Evolutionary conservation across 2,797 vertebrate genomes (phyloP), one percentile per base, ranked within the genome.

Genomic region (Eutrigla gurnardus): DNA sequence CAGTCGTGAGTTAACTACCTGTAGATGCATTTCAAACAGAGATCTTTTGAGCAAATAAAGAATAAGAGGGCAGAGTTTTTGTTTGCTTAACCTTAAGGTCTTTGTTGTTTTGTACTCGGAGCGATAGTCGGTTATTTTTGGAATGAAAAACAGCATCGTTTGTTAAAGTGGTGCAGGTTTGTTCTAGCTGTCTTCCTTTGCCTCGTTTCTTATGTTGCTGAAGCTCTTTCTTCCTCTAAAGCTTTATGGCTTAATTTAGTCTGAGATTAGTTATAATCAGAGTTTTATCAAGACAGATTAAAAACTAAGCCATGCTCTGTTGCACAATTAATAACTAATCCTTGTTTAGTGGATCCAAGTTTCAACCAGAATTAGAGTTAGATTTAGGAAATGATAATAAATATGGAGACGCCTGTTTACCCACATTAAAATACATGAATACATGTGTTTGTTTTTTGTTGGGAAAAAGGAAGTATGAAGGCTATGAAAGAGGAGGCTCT

Each of bases 41-140:
- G 17, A 65, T 42, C 67, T 80, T 58, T 4, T 8, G 14, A 35
- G 52, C 35, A 49, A 76, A 69, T 36, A 77, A 67, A 53, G 53
- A 64, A 67, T 50, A 25, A 54, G 77, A 71, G 78, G 78, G 75
- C 78, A 87, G 74, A 79, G 80, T 83, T 59, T 68, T 81, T 78
- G 81, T 78, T 80, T 73, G 70, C 25, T 70, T 84, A 58, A 78
- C 74, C 75, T 81, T 17, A 0, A 65, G 66, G 61, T 76, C 69
- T 63, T 49, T 50, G 59, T 74, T 75, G 60, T 70, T 52, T 74
- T 59, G 59, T 53, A 17, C 70, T 43, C 1, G 0, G 46, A 9
- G 40, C 1, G 13, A 73, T 32, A 32, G 39, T 53, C 61, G 39
- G 70, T 68, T 86, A 86, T 89, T 88, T 86, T 82, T 79, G 76